Conservation (phyloP, 2,888 invertebrate species). For the Andrena chrysosceles region DNA sequence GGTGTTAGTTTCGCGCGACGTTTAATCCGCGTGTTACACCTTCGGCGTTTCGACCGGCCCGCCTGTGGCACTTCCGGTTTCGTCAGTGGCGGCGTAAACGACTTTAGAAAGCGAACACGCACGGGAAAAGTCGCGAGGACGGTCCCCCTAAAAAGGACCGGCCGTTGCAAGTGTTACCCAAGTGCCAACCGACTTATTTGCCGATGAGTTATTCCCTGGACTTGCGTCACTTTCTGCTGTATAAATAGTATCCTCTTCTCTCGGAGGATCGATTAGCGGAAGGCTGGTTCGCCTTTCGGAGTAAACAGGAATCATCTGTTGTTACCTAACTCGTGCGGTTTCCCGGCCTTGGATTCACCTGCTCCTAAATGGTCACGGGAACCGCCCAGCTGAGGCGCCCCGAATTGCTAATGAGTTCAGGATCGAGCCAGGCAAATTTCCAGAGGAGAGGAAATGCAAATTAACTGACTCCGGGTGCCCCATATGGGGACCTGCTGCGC, state of each 20-base stretch:
- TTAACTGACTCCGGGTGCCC: background rate
- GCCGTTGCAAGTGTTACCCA: background rate
- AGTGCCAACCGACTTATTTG: background rate
- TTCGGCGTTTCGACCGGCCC: conserved; percentile 22
- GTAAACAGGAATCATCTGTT: conserved; percentile 4
- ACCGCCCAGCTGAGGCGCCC: background rate
- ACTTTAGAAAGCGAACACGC: conserved; percentile 80
- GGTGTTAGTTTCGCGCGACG: background rate
- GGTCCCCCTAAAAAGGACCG: conserved; percentile 38
- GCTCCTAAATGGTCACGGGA: background rate
- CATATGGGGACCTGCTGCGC: no score
- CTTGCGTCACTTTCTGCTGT: conserved; percentile 12
- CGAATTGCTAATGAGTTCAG: background rate
- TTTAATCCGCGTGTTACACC: conserved; percentile 3
- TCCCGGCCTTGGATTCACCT: conserved; percentile 12
- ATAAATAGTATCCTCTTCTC: background rate
- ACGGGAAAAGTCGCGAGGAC: conserved; percentile 52
- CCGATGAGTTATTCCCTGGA: background rate
- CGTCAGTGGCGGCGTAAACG: conserved; percentile 74
- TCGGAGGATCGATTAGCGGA: background rate
- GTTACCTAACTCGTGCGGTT: conserved; percentile 23
- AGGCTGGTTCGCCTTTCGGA: conserved; percentile 3
- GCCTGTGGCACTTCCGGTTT: conserved; percentile 44
- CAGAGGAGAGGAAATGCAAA: background rate
- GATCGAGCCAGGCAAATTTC: background rate